A percentile compares a stretch with the other conserved stretches of the same genome.
Conservation (phyloP, 2,888 invertebrate species). For the Protonemura montana region DNA sequence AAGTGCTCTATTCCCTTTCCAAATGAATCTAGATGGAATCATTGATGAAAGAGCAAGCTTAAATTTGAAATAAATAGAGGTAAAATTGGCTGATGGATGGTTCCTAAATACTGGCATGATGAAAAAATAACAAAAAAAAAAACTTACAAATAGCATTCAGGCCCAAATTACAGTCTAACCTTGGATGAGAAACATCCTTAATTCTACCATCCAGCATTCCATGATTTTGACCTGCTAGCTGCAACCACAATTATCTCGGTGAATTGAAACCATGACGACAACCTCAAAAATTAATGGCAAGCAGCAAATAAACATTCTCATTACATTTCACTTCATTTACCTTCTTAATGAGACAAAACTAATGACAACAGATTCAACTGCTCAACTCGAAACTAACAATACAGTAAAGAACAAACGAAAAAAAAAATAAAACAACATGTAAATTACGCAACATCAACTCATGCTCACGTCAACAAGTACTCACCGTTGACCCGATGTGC, state of each 20-base stretch:
- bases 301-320: background rate
- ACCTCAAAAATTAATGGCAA: background rate
- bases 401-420: slow-evolving; percentile 26
- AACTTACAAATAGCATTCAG: background rate
- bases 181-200: background rate
- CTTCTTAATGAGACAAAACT: background rate
- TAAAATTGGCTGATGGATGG: background rate
- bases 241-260: no score
- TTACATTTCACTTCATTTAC: background rate
- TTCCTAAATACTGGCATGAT: background rate
- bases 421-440: slow-evolving; percentile 36
- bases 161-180: background rate
- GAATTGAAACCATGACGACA: background rate
- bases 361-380: background rate
- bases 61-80: background rate
- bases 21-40: background rate
- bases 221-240: no score
- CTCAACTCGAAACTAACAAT: background rate
- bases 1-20: background rate
- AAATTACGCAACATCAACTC: background rate
- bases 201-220: background rate
- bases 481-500: slow-evolving; percentile 50
- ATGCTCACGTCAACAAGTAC: slow-evolving; percentile 50
- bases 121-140: background rate
- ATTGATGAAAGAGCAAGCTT: background rate